Evolutionary conservation across 2,888 invertebrate genomes (phyloP), one percentile per base, ranked within the genome.

Genomic region (Stictocephala bisonia): DNA sequence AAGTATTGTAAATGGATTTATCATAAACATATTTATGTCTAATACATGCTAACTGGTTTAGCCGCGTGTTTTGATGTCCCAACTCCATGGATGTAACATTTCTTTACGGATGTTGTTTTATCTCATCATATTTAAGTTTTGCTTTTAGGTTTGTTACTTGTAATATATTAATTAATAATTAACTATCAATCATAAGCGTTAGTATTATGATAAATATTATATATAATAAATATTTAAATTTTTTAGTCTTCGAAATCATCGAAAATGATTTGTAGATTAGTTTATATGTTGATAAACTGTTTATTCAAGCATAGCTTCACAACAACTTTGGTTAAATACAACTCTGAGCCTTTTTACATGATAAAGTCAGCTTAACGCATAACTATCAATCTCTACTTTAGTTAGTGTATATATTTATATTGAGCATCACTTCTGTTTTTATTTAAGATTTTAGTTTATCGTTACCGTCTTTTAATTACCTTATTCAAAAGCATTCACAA

Each of bases 161-260:
- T 71, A 71, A 71, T 44, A 71, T 71, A 71, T 71, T 58, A 58
- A 56, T 58, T 58, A 58, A 56, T 58, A 41, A 40, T 71, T 58
- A 64, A 64, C 64, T 64, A 71, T 71, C 56, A 58, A 71, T 71
- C 29, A 20, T 73, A 73, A 73, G 69, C 64, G 50, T 69, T 73
- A 73, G 73, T 51, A 64, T 73, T 66, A 66, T 48, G 48, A 64
- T 20, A 73, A 66, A 69, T 73, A 68, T 64, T 60, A 72, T 68
- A 50, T 51, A 53, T 50, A 56, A 60, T 71, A 35, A 64, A 66
- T 69, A 69, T 53, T 69, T 27, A 40, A 72, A 53, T 66, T 72
- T 60, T 66, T 73, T 56, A 70, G 73, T 73, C 73, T 73, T 73
- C 73, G 69, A 53, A 73, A 64, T 70, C 73, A 73, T 73, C 73